phyloP scores from a whole-genome alignment of 2,113 vertebrate genomes.

The Globicephala melas region DNA sequence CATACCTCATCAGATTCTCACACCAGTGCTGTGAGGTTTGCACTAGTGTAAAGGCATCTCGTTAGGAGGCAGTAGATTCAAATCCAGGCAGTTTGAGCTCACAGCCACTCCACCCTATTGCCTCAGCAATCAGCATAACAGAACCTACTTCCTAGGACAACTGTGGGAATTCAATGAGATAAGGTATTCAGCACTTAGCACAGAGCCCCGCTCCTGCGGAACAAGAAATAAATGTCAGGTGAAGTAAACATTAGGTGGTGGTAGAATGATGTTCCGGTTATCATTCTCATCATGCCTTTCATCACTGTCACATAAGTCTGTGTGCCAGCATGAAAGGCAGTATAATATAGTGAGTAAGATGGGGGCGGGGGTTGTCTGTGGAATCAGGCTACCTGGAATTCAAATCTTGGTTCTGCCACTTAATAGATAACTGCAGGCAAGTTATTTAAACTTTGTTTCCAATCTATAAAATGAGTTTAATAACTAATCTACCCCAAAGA shows the following conservation, averaged over 20 bases:
- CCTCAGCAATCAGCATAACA: background rate
- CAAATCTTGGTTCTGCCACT: background rate
- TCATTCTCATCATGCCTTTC: background rate
- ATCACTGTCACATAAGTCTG: background rate
- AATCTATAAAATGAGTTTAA: background rate
- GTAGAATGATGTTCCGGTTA: background rate
- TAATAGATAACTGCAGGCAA: background rate
- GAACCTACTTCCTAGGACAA: background rate
- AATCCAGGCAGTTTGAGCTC: background rate
- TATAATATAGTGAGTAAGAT: background rate
- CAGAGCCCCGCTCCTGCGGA: background rate
- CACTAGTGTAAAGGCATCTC: background rate
- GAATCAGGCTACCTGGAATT: background rate
- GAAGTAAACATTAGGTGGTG: background rate
- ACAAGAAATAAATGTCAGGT: background rate
- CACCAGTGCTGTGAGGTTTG: background rate
- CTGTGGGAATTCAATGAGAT: background rate
- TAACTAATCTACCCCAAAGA: background rate
- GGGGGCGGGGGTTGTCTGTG: background rate
- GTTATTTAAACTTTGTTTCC: background rate
- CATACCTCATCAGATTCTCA: background rate
- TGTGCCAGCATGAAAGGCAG: background rate
- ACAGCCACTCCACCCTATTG: background rate
- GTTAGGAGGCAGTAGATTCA: background rate
- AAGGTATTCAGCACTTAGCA: background rate